Conservation (phyloP, 2,797 vertebrate genomes). For the Erpetoichthys calabaricus region DNA sequence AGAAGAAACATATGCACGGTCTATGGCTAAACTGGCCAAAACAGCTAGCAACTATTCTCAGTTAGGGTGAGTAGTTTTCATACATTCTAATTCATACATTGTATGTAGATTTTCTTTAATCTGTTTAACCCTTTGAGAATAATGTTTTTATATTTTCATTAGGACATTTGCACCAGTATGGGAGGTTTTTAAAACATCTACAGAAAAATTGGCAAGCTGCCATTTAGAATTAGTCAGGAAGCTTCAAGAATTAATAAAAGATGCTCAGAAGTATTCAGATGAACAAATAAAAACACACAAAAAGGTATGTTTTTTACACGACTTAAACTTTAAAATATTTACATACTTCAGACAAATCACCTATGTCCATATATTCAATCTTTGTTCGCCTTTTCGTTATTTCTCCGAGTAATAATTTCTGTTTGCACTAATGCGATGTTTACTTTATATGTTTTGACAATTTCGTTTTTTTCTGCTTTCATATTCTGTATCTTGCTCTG, state of each 20-base stretch:
- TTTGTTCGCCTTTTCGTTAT: no score
- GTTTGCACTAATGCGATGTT: no score
- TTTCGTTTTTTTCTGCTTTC: no score
- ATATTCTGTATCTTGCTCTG: no score
- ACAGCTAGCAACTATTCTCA: conserved; percentile 88
- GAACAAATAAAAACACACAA: conserved; percentile 94
- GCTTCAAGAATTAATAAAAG: conserved; percentile 90
- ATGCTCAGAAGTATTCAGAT: conserved; percentile 92
- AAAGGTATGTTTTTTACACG: conserved; percentile 61
- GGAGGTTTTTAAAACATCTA: conserved; percentile 90
- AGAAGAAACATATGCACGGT: conserved; percentile 85
- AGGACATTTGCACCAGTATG: conserved; percentile 87
- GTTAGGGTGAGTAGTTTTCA: conserved; percentile 65
- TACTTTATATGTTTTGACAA: no score
- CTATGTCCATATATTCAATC: no score
- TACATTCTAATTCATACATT: background rate
- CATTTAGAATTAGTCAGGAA: conserved; percentile 88
- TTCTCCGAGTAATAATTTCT: no score
- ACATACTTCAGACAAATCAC: no score
- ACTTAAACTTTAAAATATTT: no score
- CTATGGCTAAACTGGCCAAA: conserved; percentile 95
- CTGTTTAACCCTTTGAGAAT: background rate
- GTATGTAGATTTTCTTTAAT: background rate
- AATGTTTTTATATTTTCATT: conserved; percentile 18
- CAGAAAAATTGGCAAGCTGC: conserved; percentile 83